Evolutionary conservation across 2,797 vertebrate species (phyloP), one percentile per base, ranked within the genome.

Genomic region (Limnodromus scolopaceus): DNA sequence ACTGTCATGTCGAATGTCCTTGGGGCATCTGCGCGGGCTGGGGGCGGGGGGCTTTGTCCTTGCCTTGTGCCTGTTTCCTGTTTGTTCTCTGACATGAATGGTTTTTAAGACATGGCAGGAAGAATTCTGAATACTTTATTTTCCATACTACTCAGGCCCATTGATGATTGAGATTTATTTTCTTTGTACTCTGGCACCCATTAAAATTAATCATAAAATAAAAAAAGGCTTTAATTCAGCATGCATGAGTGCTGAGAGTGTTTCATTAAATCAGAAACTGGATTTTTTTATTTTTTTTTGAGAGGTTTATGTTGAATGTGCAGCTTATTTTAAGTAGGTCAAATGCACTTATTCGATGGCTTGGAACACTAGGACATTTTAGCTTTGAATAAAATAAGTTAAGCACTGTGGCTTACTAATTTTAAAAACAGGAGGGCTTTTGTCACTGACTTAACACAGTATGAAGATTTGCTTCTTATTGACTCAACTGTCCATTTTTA

Each of bases 381-480:
- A 45, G 89, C 94, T 95, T 68, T 78, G 92, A 91, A 94, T 94
- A 80, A 95, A 95, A 87, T 94, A 89, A 95, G 91, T 96, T 93
- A 54, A 94, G 80, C 74, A 16, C 91, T 94, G 94, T 83, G 96
- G 93, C 89, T 96, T 87, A 65, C 82, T 93, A 48, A 92, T 78
- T 93, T 94, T 84, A 65, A 58, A 54, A 89, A 88, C 92, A 94
- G 90, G 78, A 92, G 91, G 91, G 93, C 45, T 93, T 97, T 84
- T 92, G 96, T 97, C 63, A 96, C 97, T 96, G 97, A 96, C 95
- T 95, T 78, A 99, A 99, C 99, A 99, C 99, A 99, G 99, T 99
- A 99, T 99, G 99, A 99, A 99, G 98, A 99, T 99, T 99, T 98
- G 96, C 97, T 98, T 98, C 98, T 98, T 98, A 99, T 99, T 98